Evolutionary conservation across 2,888 invertebrate species (phyloP), one percentile per base, ranked within the genome.

Genomic region (Asteroscopus sphinx): DNA sequence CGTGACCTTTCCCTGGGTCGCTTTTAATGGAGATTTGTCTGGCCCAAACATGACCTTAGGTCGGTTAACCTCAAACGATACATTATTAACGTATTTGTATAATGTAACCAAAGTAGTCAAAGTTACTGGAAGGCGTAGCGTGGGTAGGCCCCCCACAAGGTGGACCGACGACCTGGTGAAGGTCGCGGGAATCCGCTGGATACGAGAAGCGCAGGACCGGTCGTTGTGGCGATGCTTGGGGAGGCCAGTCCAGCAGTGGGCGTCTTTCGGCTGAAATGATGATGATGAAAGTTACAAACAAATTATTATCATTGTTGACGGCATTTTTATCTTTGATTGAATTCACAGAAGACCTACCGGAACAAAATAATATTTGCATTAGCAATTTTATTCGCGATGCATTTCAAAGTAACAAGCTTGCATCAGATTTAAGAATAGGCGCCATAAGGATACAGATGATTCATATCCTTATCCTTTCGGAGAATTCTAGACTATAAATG

Each of bases 31-130:
- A 81, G 80, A 79, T 83, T 82, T 79, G 81, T 83, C 80, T 79
- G 80, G 61, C 81, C 86, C 80, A 80, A 77, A 77, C 76, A 76
- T 82, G 87, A 89, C 89, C 91, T 89, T 88, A 87, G 74, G 71
- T 68, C 74, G 79, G 81, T 73, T 79, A 79, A 82, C 85, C 85
- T 82, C 80, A 77, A 71, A 64, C 73, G 80, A 79, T 90, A 85
- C 85, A 88, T 90, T 85, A 88, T 86, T 88, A 88, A 90, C 85
- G 74, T 67, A 64, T 75, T 67, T 76, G 78, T 77, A 78, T 77
- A 76, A 79, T 77, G n/a, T n/a, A n/a, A n/a, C n/a, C n/a, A n/a
- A n/a, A n/a, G n/a, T n/a, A n/a, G n/a, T n/a, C n/a, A n/a, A n/a
- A n/a, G n/a, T n/a, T n/a, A n/a, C n/a, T n/a, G n/a, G n/a, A n/a